Conservation (phyloP, 2,888 invertebrate species). For the Plagodis dolabraria region DNA sequence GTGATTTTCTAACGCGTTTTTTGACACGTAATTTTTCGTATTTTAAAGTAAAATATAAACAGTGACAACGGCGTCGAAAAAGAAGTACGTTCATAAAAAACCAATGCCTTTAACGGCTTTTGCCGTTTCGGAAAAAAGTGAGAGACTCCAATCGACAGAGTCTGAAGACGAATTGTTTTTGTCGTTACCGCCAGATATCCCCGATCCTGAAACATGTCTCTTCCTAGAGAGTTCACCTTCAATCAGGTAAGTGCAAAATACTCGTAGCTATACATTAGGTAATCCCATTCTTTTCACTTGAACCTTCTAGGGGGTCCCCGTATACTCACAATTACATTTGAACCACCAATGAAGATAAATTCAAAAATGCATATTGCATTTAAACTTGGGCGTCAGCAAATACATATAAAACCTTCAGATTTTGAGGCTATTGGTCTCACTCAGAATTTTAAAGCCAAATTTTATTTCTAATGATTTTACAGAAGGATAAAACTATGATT, state of each 20-base stretch:
- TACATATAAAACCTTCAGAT: no score
- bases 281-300: no score
- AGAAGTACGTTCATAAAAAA: conserved; percentile 51
- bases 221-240: conserved; percentile 86
- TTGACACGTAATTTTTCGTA: conserved; percentile 5
- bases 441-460: no score
- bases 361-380: no score
- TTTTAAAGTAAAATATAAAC: conserved; percentile 47
- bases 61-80: conserved; percentile 67
- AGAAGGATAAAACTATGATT: no score
- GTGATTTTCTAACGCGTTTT: conserved; percentile 17
- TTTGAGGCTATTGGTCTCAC: no score
- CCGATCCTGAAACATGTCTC: conserved; percentile 74
- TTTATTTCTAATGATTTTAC: no score
- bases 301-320: no score
- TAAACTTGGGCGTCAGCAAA: no score
- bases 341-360: no score
- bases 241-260: conserved; percentile 74
- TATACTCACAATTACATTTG: no score
- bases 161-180: conserved; percentile 73
- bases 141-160: conserved; percentile 68
- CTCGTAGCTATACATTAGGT: no score
- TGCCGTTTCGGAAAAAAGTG: conserved; percentile 59
- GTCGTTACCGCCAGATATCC: conserved; percentile 71
- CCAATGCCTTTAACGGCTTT: conserved; percentile 73